Percentiles rank a stretch among this genome's conserved stretches.
Evolutionary conservation across 2,888 invertebrate species (phyloP).

Genomic region (Periphyllus acericola): DNA sequence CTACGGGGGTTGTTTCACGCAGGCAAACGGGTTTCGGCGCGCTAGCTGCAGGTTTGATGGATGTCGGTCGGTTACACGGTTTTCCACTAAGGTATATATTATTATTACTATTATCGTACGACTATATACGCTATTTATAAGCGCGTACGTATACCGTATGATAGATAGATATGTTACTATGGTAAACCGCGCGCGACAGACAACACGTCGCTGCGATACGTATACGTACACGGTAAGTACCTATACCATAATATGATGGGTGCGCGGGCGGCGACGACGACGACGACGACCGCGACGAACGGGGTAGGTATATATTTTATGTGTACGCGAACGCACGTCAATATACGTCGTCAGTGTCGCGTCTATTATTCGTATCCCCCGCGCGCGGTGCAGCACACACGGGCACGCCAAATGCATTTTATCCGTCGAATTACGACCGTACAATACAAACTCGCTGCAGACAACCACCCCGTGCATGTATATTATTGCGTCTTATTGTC

Average conservation of each 20-base stretch:
- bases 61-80: constrained; percentile 46
- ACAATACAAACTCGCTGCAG: constrained; percentile 3
- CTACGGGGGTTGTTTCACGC: background rate
- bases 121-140: background rate
- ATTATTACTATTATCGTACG: background rate
- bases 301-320: too few species aligned
- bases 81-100: constrained; percentile 43
- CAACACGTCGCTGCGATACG: background rate
- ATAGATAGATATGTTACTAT: background rate
- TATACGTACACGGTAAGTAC: background rate
- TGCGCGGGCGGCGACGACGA: background rate
- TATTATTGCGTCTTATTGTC: background rate
- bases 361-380: background rate
- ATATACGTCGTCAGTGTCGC: background rate
- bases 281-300: background rate
- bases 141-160: background rate
- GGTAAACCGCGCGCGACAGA: background rate
- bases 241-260: too few species aligned
- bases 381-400: background rate
- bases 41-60: constrained; percentile 16
- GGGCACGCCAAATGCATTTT: constrained; percentile 18
- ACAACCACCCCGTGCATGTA: background rate
- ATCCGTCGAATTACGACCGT: constrained; percentile 18
- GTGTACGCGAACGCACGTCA: background rate
- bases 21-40: constrained; percentile 8